A percentile compares a stretch with the other conserved stretches of the same genome.
These are phyloP conservation scores for Neodon shergylaensis DNA, from an alignment of 2,113 vertebrate genomes.

Conservation along the genomic window DNA sequence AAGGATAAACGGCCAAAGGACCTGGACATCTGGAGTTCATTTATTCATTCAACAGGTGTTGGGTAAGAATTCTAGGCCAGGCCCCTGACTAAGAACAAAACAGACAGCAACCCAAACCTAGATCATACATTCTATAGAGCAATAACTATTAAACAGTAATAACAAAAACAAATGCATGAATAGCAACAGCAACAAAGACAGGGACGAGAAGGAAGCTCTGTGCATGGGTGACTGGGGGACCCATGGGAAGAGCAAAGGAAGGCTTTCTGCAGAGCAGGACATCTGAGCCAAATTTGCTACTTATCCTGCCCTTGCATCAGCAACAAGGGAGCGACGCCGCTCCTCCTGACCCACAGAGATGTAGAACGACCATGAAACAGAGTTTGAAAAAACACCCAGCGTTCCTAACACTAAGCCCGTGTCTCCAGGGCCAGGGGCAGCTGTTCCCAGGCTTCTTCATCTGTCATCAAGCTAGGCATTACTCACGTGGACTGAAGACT, in stretches of 20 bases:
- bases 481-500: neutral
- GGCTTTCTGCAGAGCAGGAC: neutral
- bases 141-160: constrained; percentile 39
- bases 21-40: neutral
- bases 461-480: constrained; percentile 22
- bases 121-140: neutral
- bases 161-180: constrained; percentile 2
- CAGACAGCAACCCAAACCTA: neutral
- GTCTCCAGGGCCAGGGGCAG: constrained; percentile 3
- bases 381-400: neutral
- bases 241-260: neutral
- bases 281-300: neutral
- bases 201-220: neutral
- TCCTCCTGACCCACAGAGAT: neutral
- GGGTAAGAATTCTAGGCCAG: neutral
- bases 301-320: constrained; percentile 22
- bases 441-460: neutral
- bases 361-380: neutral
- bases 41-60: neutral
- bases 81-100: constrained; percentile 13
- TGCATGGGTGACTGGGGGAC: neutral
- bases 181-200: neutral
- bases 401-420: neutral
- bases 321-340: neutral
- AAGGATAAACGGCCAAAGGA: constrained; percentile 3